Conservation (phyloP, 1,140 invertebrate species). For the Fopius arisanus region DNA sequence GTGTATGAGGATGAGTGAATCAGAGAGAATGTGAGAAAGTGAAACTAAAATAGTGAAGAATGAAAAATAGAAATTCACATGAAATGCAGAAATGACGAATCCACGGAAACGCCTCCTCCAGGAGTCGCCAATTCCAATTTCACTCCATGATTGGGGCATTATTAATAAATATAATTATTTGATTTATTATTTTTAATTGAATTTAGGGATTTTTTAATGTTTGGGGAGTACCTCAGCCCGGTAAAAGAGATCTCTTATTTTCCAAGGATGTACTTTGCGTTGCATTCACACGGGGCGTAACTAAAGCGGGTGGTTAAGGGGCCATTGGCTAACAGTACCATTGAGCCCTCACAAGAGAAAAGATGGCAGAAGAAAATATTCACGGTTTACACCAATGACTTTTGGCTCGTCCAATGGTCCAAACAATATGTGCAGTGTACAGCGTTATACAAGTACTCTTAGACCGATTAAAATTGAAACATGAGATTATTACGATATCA, state of each 20-base stretch:
- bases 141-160: no score
- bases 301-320: background rate
- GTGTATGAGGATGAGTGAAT: no score
- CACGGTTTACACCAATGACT: slow-evolving; percentile 34
- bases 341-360: slow-evolving; percentile 12
- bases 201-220: no score
- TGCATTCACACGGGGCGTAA: background rate
- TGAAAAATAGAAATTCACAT: no score
- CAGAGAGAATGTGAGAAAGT: no score
- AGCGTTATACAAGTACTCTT: slow-evolving; percentile 20
- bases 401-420: slow-evolving; percentile 22
- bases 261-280: background rate
- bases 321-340: background rate
- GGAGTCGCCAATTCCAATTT: no score
- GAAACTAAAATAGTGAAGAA: no score
- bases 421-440: slow-evolving; percentile 34
- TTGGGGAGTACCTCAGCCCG: background rate
- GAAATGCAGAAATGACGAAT: no score
- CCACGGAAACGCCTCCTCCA: no score
- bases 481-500: background rate
- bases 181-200: no score
- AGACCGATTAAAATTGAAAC: slow-evolving; percentile 7
- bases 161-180: no score
- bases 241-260: background rate
- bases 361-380: slow-evolving; percentile 39